phyloP scores from a whole-genome alignment of 64 coral and sea anemone species.

The Montipora capricornis region DNA sequence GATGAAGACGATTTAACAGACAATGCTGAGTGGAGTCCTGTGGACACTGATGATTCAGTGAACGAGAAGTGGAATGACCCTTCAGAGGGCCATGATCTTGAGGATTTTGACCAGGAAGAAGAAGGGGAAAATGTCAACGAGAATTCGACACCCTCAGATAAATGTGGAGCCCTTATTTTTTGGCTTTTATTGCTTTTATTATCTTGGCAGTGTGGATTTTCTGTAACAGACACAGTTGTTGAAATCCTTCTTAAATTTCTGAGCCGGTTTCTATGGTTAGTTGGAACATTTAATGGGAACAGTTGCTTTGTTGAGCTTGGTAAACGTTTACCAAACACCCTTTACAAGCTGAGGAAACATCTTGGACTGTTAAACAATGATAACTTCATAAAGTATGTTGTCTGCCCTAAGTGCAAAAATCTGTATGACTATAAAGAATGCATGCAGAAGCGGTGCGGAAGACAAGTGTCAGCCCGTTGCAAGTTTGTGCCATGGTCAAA shows the following conservation, averaged over 20 bases:
- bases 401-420: slow-evolving; percentile 59
- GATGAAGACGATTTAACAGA: neutral
- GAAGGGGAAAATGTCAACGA: neutral
- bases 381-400: slow-evolving; percentile 71
- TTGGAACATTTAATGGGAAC: slow-evolving; percentile 52
- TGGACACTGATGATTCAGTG: neutral
- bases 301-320: neutral
- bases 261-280: slow-evolving; percentile 61
- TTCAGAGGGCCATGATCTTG: slow-evolving; percentile 22
- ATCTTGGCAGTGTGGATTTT: slow-evolving; percentile 66
- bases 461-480: slow-evolving; percentile 64
- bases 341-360: slow-evolving; percentile 65
- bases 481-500: slow-evolving; percentile 65
- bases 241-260: slow-evolving; percentile 67
- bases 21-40: neutral
- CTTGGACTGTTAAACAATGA: slow-evolving; percentile 44
- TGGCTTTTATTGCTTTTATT: slow-evolving; percentile 68
- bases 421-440: slow-evolving; percentile 74
- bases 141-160: neutral
- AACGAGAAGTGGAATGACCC: slow-evolving; percentile 50
- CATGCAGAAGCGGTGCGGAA: slow-evolving; percentile 53
- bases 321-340: slow-evolving; percentile 33
- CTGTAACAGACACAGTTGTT: slow-evolving; percentile 58
- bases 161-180: slow-evolving; percentile 31
- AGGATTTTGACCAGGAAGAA: slow-evolving; percentile 12